Evolutionary conservation across 2,797 vertebrate species (phyloP), one percentile per base, ranked within the genome.

Genomic region (Typhlichthys eigenmanni): DNA sequence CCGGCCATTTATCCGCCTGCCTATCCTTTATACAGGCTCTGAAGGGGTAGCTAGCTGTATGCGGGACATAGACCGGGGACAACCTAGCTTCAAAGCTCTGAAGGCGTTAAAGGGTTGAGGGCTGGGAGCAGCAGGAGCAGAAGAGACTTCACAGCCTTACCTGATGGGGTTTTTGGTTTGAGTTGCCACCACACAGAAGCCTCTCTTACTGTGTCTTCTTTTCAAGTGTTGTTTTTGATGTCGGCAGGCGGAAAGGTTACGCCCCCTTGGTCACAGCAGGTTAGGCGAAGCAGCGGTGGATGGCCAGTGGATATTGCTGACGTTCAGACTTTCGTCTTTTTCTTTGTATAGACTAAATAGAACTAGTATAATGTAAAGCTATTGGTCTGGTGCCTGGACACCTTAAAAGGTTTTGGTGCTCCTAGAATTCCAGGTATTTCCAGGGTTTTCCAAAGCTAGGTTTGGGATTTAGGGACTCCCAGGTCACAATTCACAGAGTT

Each of bases 381-480:
- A 90, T 92, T 62, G 79, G 72, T 85, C 85, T 62, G 64, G 86
- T 72, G 88, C 90, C 90, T 91, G 87, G 88, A 82, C 90, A 89
- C 88, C 86, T 74, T 54, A 49, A 84, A 82, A 78, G 38, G 69
- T 88, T 92, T 87, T 86, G 87, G 84, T 87, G 87, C 83, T 92
- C 90, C 88, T 80, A 89, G 86, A 91, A 91, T 88, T 93, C 90
- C 92, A 91, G 88, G 90, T 92, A 91, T 87, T 92, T 92, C 91
- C 90, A 91, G 90, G 84, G 79, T 85, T 88, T 90, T 87, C 84
- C 88, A 91, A 91, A 91, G 88, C 90, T 90, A 91, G 74, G 78
- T 79, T 85, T 77, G 86, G 87, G 89, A 84, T 89, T 88, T 82
- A 85, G 75, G 76, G 87, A 88, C 87, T 89, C 88, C 90, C 83